A percentile compares a stretch with the other conserved stretches of the same genome.
These are phyloP conservation scores for Lonchura striata DNA, from an alignment of 2,113 vertebrate genomes.

Conservation along the genomic window DNA sequence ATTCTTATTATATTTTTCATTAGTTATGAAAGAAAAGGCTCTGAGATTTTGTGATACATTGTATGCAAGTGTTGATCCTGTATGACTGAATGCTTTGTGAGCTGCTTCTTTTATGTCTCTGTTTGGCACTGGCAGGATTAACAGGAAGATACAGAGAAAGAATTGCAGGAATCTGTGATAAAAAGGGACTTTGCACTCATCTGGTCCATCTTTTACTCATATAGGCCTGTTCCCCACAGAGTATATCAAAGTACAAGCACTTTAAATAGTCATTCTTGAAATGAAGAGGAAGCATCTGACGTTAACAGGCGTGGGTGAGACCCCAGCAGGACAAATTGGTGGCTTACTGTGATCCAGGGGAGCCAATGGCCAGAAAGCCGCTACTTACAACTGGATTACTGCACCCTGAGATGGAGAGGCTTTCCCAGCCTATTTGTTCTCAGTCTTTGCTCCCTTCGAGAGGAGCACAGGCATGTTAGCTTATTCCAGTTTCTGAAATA, in stretches of 20 bases:
- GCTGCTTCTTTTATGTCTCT: neutral
- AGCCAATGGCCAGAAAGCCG: neutral
- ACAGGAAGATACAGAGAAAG: neutral
- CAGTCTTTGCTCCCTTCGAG: neutral
- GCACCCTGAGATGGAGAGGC: neutral
- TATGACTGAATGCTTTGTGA: neutral
- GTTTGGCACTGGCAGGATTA: neutral
- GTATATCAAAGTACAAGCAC: neutral
- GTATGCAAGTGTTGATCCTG: neutral
- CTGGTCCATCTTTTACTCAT: neutral
- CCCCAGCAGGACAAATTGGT: neutral
- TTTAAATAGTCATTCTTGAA: neutral
- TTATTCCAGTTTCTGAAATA: constrained; percentile 44
- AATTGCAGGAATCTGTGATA: neutral
- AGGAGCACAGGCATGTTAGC: neutral
- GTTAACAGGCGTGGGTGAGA: neutral
- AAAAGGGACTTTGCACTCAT: neutral
- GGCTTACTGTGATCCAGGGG: neutral
- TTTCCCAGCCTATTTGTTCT: constrained; percentile 25
- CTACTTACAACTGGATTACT: constrained; percentile 23
- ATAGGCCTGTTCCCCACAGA: neutral
- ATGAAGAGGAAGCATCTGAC: neutral
- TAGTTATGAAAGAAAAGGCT: neutral
- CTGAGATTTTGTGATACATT: neutral
- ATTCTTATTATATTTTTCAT: neutral